Base-by-base conservation (phyloP, 2,888 invertebrate genomes). In the Yponomeuta cagnagella region DNA sequence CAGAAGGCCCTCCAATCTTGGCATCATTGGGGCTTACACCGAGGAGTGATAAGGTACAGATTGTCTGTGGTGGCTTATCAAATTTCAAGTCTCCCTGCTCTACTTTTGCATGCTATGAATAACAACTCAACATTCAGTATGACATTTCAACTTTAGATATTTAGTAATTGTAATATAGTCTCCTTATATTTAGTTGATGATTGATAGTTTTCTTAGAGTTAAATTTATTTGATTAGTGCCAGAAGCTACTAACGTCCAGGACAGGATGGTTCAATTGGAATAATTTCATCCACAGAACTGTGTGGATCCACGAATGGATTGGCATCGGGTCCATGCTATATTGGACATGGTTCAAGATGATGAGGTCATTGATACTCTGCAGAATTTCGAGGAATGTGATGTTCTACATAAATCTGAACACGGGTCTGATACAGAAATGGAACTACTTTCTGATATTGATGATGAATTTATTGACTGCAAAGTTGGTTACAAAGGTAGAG, bases 31-130 rank as follows among this genome's bases (percentile, higher is more conserved):
- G 93, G 70, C 90, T 93, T 76, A 93, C 93, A 77, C 93, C 93
- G 70, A 85, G 90, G 78, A 92, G 91, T 88, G 93, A 93, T 86
- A 93, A 93, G 93, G 93, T 93, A 89, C 81, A 82, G 80, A 87
- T 86, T 82, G 80, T 74, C 72, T 72, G 74, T 74, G 74, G 70
- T 74, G 70, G 73, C 77, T 84, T 82, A 82, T 84, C 81, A 78
- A 72, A 74, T 72, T 73, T 73, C 74, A 75, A 74, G 70, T 74
- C 15, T 1, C 74, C 74, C 71, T 73, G 63, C 72, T 73, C 70
- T 72, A 72, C 71, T 73, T 64, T 75, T 74, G 74, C 70, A 75
- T 72, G 73, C 71, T 31, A 30, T 65, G 31, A 65, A 33, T 65
- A 71, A 74, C 70, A 74, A 76, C 71, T 73, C 69, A 71, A 76